Evolutionary conservation across 2,797 vertebrate species (phyloP).

Genomic region (Siniperca scherzeri): DNA sequence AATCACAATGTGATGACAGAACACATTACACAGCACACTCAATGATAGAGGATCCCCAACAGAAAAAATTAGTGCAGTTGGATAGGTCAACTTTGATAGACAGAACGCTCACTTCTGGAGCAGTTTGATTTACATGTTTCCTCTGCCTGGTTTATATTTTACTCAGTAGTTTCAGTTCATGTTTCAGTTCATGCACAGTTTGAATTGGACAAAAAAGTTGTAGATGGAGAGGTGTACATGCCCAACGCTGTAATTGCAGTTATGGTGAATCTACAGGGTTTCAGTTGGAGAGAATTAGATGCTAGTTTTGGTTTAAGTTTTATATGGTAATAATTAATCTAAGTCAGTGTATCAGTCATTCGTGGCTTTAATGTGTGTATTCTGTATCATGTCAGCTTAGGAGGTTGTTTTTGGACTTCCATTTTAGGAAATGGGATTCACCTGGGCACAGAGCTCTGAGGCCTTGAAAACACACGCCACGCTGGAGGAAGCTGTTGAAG

Average conservation of each 20-base stretch:
- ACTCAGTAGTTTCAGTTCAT: background rate
- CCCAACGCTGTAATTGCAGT: background rate
- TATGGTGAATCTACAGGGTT: background rate
- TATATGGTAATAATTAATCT: background rate
- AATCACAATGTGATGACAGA: too few relatives aligned
- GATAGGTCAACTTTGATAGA: background rate
- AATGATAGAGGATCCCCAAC: background rate
- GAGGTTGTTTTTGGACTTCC: background rate
- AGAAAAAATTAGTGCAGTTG: too few relatives aligned
- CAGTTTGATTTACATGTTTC: background rate
- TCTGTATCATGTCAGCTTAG: background rate
- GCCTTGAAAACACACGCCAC: slow-evolving; percentile 78
- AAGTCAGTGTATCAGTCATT: background rate
- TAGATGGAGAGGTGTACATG: background rate
- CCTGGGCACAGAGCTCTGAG: slow-evolving; percentile 77
- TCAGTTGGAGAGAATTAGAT: background rate
- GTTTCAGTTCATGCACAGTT: background rate
- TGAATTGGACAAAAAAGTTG: background rate
- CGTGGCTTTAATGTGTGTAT: background rate
- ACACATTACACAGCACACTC: too few relatives aligned
- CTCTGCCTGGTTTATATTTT: background rate
- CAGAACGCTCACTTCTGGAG: background rate
- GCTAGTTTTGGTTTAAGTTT: background rate
- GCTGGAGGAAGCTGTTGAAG: slow-evolving; percentile 81
- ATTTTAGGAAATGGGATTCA: slow-evolving; percentile 85